phyloP scores from a whole-genome alignment of 2,888 invertebrate genomes.

The Caenorhabditis zanzibari region DNA sequence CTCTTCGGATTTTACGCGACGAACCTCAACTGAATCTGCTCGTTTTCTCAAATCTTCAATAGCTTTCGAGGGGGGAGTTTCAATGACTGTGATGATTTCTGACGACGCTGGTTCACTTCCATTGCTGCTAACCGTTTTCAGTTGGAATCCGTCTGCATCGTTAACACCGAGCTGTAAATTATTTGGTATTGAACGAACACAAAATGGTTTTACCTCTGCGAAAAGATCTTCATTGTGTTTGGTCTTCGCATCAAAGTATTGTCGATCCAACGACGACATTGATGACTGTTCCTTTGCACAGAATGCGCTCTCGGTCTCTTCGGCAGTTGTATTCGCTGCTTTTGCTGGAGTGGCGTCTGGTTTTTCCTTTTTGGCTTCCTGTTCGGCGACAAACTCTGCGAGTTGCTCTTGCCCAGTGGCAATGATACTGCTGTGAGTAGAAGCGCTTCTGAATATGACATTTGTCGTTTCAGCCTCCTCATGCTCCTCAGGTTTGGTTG shows the following conservation, averaged over 20 bases:
- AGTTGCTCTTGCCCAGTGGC: constrained; percentile 49
- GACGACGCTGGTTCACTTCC: constrained; percentile 26
- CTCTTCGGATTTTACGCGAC: too few species aligned
- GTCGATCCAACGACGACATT: constrained; percentile 57
- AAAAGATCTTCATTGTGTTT: constrained; percentile 42
- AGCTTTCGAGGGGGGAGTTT: constrained; percentile 2
- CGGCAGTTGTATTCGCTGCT: constrained; percentile 7
- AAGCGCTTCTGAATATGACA: constrained; percentile 61
- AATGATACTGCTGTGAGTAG: constrained; percentile 58
- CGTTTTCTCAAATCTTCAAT: constrained; percentile 12
- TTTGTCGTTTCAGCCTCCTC: constrained; percentile 46
- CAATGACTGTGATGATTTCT: constrained; percentile 48
- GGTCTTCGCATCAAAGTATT: constrained; percentile 60
- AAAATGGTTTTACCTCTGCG: constrained; percentile 26
- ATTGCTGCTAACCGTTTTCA: constrained; percentile 36
- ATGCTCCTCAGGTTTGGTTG: constrained; percentile 37
- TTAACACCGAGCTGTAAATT: constrained; percentile 53
- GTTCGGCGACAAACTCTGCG: constrained; percentile 58
- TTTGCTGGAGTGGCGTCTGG: background rate
- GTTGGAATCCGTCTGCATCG: constrained; percentile 58
- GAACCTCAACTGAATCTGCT: constrained; percentile 44
- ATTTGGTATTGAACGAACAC: background rate
- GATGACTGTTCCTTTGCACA: constrained; percentile 60
- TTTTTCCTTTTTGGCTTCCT: constrained; percentile 34
- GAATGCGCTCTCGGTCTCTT: constrained; percentile 49